Base-by-base conservation (phyloP, 2,888 invertebrate species). In the Sipunculus nudus region DNA sequence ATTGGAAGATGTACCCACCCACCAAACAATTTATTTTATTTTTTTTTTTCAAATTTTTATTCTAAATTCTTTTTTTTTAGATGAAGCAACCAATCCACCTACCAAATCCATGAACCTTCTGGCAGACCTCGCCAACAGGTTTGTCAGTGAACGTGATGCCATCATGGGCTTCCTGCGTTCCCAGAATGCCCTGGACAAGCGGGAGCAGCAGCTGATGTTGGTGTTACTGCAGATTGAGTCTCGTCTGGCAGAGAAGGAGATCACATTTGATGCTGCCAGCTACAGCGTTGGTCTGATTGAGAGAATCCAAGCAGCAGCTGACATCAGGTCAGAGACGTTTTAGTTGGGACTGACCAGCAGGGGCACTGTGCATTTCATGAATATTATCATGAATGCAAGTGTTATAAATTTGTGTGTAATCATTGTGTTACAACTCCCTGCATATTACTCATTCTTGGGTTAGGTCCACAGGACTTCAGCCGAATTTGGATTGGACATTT, bases 281-380 rank as follows among this genome's bases (percentile, higher is more conserved):
- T 47, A 75, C 16, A 63, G 65, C 32, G 63, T 73, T 6, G 80
- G 80, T 13, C 64, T 79, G 32, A 63, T 75, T 53, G 80, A 79
- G 65, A 70, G 80, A 53, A 65, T 78, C 4, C 45, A 58, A 29
- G 71, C 70, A 29, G 62, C 71, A 10, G 40, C 69, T 19, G 61
- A 60, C 26, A 61, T 48, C 40, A 74, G 75, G 75, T 75, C 57
- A n/a, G 10, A 28, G 29, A 2, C 8, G 19, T 5, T 0, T n/a
- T 23, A 19, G 8, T 28, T 13, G n/a, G 8, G 16, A 16, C 21
- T 10, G 26, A 43, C 8, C 13, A 19, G 21, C 8, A 19, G 43
- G 43, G 43, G 21, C 13, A 43, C 21, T 13, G 13, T 35, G 8
- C 8, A 35, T 35, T 35, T 25, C 19, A 16, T 21, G 28, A n/a